These are phyloP conservation scores for Parapristionchus giblindavisi DNA, from an alignment of 2,888 invertebrate species.

Conservation along the genomic window DNA sequence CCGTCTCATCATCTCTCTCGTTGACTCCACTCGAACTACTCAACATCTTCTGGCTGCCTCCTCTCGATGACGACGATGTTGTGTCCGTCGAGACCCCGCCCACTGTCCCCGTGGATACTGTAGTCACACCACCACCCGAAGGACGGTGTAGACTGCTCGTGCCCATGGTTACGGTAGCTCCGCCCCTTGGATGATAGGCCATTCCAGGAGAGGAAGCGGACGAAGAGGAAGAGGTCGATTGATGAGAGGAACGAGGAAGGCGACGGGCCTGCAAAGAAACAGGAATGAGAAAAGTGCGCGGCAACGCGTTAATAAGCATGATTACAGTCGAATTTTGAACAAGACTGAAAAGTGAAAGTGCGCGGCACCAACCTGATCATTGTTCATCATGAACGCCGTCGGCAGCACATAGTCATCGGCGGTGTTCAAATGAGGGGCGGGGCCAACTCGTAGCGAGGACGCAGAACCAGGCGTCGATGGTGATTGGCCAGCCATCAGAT, in stretches of 20 bases:
- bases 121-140: no score
- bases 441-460: neutral
- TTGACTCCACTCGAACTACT: neutral
- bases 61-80: neutral
- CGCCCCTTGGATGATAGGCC: slow-evolving; percentile 27
- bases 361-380: neutral
- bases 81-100: neutral
- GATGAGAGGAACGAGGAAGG: slow-evolving; percentile 17
- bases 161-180: no score
- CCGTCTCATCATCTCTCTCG: slow-evolving; percentile 43
- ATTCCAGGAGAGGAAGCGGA: slow-evolving; percentile 24
- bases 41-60: neutral
- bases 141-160: no score
- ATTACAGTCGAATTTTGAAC: neutral
- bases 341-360: neutral
- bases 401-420: slow-evolving; percentile 63
- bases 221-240: slow-evolving; percentile 7
- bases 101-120: neutral
- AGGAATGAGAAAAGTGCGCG: neutral
- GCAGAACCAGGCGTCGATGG: slow-evolving; percentile 31
- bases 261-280: slow-evolving; percentile 22
- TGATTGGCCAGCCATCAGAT: slow-evolving; percentile 45
- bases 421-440: slow-evolving; percentile 57
- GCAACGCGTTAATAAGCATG: neutral
- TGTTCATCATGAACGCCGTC: slow-evolving; percentile 51